Evolutionary conservation across 2,113 vertebrate genomes (phyloP).

Genomic region (Megalops atlanticus): DNA sequence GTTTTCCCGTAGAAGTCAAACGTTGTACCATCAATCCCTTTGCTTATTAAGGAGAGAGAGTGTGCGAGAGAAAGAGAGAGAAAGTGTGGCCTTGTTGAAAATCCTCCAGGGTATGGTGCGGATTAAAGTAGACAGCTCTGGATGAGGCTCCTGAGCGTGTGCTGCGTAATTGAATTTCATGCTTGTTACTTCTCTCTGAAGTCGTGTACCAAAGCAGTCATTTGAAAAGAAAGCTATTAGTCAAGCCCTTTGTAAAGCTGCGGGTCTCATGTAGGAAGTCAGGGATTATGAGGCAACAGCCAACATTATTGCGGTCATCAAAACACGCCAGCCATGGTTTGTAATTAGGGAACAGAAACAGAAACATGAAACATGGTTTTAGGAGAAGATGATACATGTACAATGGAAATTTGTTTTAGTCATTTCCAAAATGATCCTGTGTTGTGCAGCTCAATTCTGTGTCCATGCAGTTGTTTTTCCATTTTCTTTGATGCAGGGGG

Average conservation of each 20-base stretch:
- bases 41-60: constrained; percentile 8
- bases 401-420: neutral
- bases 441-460: neutral
- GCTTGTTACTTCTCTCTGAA: constrained; percentile 89
- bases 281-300: constrained; percentile 64
- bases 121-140: constrained; percentile 84
- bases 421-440: neutral
- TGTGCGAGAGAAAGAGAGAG: neutral
- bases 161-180: constrained; percentile 92
- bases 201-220: constrained; percentile 91
- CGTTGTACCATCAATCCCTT: neutral
- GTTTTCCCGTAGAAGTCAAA: neutral
- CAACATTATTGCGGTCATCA: constrained; percentile 50
- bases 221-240: constrained; percentile 80
- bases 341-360: constrained; percentile 36
- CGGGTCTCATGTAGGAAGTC: constrained; percentile 64
- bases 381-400: neutral
- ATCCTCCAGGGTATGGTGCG: constrained; percentile 63
- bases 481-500: too few species aligned
- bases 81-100: constrained; percentile 43
- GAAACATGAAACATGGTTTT: constrained; percentile 27
- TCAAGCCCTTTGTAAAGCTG: constrained; percentile 70
- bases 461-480: neutral
- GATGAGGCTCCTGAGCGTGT: constrained; percentile 75
- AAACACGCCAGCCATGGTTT: constrained; percentile 55